Conservation (phyloP, 2,888 invertebrate genomes). For the Electrophaes corylata region DNA sequence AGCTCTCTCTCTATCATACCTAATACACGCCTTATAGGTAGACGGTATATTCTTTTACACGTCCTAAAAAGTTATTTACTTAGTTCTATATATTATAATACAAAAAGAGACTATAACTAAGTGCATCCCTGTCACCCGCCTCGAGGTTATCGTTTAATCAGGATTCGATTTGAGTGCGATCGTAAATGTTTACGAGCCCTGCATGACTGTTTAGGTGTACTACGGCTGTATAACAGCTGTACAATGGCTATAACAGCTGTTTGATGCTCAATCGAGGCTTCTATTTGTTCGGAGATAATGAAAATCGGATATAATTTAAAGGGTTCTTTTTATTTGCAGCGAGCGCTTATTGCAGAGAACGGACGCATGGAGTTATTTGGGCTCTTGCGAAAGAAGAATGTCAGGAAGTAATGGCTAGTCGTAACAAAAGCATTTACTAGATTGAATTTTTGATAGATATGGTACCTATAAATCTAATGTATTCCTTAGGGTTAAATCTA, state of each 20-base stretch:
- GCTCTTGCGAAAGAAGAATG: neutral
- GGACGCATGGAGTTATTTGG: constrained; percentile 17
- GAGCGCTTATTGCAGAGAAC: neutral
- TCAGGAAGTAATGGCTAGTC: neutral
- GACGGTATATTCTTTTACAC: no score
- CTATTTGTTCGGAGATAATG: constrained; percentile 32
- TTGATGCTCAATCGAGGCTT: constrained; percentile 23
- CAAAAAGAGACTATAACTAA: neutral
- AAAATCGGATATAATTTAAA: constrained; percentile 36
- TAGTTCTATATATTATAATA: neutral
- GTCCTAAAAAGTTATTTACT: no score
- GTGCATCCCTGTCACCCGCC: constrained; percentile 4
- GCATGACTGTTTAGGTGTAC: constrained; percentile 41
- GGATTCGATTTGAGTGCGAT: constrained; percentile 43
- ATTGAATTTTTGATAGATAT: constrained; percentile 11
- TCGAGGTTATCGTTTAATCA: constrained; percentile 43
- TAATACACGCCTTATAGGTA: no score
- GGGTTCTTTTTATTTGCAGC: constrained; percentile 17
- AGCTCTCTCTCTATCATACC: no score
- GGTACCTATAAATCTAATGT: no score
- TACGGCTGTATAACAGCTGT: constrained; percentile 18
- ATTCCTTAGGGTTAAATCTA: no score
- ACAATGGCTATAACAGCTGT: constrained; percentile 15
- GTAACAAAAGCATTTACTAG: constrained; percentile 5
- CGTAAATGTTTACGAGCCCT: constrained; percentile 48